Evolutionary conservation across 2,888 invertebrate genomes (phyloP), one percentile per base, ranked within the genome.

Genomic region (Drosophila cognata): DNA sequence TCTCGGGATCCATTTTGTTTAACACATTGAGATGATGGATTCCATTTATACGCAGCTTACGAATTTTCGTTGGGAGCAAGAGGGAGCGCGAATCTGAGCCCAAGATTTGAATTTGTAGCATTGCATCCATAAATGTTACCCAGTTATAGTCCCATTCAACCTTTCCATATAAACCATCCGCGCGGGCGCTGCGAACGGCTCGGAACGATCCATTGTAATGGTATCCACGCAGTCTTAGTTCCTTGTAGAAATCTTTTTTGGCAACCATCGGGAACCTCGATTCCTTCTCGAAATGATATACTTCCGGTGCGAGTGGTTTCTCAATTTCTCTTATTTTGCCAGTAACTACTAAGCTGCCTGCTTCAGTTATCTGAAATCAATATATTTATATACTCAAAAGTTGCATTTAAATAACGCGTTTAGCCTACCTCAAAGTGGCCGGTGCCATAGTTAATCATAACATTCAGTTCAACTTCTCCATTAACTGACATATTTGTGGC

Each of bases 51-150:
- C 94, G 94, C 0, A 97, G 91, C 84, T 94, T 95, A 83, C 95
- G 95, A 36, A 97, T 95, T 63, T 96, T 94, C 0, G 96, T 97
- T 0, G 98, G 97, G 0, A 97, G 94, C 85, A 95, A 94, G 5
- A 97, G 94, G 4, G 95, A 95, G 33, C 96, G 94, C 1, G 95
- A 95, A 77, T 96, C 95, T 66, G 95, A 94, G 33, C 95, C 95
- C 33, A 97, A 92, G 57, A 98, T 95, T 84, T 95, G 95, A 84
- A 97, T 95, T 93, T 98, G 98, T 18, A 98, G 94, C 95, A 98
- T 96, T 41, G 96, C 96, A 93, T 98, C 98, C 94, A 98, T 95
- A 92, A 97, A 97, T 4, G 97, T 95, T 10, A 97, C 96, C 98
- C 98, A 98, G 93, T 97, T 97, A 85, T 95, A 96, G 57, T 95